A percentile compares a stretch with the other conserved stretches of the same genome.
These are phyloP conservation scores for Ceyx margarethae DNA, from an alignment of 2,113 vertebrate genomes.

Conservation along the genomic window DNA sequence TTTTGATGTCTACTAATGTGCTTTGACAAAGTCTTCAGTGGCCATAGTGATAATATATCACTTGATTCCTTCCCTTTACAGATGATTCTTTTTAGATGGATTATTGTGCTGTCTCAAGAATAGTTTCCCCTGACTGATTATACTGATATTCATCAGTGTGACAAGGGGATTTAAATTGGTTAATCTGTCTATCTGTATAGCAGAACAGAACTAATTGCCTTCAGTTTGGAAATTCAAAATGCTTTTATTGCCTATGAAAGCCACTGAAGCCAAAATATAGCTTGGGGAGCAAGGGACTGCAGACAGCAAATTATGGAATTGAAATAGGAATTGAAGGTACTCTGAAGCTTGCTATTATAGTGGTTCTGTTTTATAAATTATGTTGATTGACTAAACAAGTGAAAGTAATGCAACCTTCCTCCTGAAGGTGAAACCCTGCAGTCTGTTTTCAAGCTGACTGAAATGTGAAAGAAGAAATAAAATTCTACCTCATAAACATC, in stretches of 20 bases:
- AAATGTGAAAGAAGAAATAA: background rate
- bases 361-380: background rate
- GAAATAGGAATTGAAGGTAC: background rate
- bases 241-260: background rate
- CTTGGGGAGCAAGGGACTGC: fast-evolving
- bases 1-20: background rate
- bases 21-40: background rate
- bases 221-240: slow-evolving; percentile 6
- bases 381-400: background rate
- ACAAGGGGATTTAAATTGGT: background rate
- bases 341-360: background rate
- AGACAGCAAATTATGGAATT: slow-evolving; percentile 7
- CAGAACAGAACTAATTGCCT: background rate
- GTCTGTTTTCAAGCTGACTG: background rate
- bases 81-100: background rate
- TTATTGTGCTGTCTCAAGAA: background rate
- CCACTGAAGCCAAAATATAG: background rate
- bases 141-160: background rate
- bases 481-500: background rate
- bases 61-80: background rate
- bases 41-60: background rate
- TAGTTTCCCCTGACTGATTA: background rate
- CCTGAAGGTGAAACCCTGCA: background rate
- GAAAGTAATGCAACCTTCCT: background rate
- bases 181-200: background rate